A percentile compares a stretch with the other conserved stretches of the same genome.
phyloP scores from a whole-genome alignment of 2,888 invertebrate genomes.

The Dasypolia templi region DNA sequence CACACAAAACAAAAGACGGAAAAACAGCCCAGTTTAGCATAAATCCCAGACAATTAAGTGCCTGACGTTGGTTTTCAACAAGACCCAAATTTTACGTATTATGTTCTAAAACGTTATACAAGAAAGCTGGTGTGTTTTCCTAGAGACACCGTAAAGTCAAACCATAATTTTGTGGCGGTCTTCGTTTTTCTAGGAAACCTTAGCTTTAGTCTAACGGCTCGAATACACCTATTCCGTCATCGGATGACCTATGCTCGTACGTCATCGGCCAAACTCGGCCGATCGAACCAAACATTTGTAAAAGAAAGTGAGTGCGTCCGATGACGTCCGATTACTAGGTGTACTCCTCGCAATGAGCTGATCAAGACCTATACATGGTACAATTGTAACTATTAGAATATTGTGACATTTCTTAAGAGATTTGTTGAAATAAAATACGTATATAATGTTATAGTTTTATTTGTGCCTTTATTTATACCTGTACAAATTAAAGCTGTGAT shows the following conservation, averaged over 20 bases:
- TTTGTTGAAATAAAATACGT: conserved; percentile 29
- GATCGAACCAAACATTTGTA: background rate
- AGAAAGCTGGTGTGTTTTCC: background rate
- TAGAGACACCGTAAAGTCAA: background rate
- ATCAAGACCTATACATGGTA: background rate
- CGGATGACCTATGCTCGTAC: background rate
- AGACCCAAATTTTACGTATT: too few species aligned
- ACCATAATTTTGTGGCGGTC: background rate
- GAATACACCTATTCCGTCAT: background rate
- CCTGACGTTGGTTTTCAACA: too few species aligned
- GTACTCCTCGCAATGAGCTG: background rate
- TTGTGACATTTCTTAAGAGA: background rate
- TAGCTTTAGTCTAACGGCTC: background rate
- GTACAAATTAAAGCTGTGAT: background rate
- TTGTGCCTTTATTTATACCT: background rate
- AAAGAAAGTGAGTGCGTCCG: background rate
- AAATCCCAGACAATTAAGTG: too few species aligned
- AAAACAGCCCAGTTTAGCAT: too few species aligned
- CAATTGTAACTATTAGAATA: conserved; percentile 2
- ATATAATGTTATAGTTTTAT: conserved; percentile 13
- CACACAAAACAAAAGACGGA: too few species aligned
- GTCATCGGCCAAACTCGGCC: background rate
- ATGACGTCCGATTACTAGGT: background rate
- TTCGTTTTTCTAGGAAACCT: background rate
- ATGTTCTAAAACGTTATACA: too few species aligned